Conservation (phyloP, 2,113 vertebrate species). For the Gallinago undulata region DNA sequence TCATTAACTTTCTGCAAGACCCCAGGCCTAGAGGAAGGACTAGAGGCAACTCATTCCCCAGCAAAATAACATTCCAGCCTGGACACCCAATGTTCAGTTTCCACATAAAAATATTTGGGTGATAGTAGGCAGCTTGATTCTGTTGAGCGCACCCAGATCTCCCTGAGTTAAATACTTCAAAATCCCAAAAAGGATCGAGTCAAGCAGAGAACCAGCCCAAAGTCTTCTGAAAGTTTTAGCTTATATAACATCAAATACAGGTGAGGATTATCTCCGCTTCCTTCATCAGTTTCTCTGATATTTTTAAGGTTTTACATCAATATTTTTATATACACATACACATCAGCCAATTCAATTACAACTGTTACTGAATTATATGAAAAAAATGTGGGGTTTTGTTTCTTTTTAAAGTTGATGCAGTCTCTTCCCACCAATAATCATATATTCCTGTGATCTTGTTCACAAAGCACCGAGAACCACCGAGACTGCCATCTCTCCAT, state of each 20-base stretch:
- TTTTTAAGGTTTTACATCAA: neutral
- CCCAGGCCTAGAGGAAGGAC: neutral
- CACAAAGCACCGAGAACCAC: neutral
- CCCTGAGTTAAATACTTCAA: neutral
- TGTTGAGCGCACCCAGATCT: neutral
- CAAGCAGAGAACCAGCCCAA: neutral
- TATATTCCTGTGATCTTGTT: neutral
- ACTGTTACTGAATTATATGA: neutral
- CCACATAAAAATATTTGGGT: neutral
- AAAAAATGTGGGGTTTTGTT: neutral
- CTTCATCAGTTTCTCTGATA: neutral
- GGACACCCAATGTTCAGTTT: neutral
- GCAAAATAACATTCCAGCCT: neutral
- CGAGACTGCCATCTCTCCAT: neutral
- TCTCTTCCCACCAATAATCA: neutral
- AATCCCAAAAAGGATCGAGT: neutral
- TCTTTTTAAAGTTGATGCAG: neutral
- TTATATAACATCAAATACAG: neutral
- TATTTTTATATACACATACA: neutral
- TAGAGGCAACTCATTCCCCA: neutral
- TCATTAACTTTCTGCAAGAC: neutral
- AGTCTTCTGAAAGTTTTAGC: neutral
- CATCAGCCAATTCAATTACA: neutral
- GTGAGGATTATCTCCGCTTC: neutral
- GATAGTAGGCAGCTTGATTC: neutral